Conservation (phyloP, 2,113 vertebrate genomes). For the Erinaceus europaeus region DNA sequence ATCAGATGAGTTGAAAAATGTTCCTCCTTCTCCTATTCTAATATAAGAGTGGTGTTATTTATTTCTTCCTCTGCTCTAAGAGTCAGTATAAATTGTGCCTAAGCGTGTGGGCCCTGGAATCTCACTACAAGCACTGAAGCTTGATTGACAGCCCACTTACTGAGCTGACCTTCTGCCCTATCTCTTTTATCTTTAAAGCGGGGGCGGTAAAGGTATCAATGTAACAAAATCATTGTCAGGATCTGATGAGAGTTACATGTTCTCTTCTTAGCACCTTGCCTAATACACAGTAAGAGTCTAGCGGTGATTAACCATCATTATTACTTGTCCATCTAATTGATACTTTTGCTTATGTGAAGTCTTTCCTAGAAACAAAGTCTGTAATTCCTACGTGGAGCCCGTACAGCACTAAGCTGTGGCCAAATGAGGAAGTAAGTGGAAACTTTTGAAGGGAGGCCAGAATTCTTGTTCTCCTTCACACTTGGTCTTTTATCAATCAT, state of each 20-base stretch:
- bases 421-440: not conserved
- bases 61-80: too few relatives aligned
- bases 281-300: not conserved
- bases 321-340: not conserved
- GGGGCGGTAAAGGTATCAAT: not conserved
- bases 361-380: not conserved
- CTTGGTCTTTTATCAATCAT: not conserved
- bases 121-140: not conserved
- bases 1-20: not conserved
- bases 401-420: not conserved
- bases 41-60: not conserved
- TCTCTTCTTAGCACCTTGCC: not conserved
- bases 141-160: not conserved
- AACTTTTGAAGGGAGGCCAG: not conserved
- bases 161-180: not conserved
- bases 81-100: not conserved
- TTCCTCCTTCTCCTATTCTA: not conserved
- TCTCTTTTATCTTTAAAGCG: not conserved
- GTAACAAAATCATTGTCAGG: not conserved
- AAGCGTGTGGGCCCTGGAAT: not conserved
- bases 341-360: not conserved
- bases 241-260: not conserved
- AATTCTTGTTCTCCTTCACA: constrained; percentile 16
- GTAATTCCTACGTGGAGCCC: not conserved
- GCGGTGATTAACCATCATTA: not conserved